Percentiles rank a stretch among this genome's conserved stretches.
phyloP scores from a whole-genome alignment of 2,113 vertebrate genomes.

The Otolemur garnettii region DNA sequence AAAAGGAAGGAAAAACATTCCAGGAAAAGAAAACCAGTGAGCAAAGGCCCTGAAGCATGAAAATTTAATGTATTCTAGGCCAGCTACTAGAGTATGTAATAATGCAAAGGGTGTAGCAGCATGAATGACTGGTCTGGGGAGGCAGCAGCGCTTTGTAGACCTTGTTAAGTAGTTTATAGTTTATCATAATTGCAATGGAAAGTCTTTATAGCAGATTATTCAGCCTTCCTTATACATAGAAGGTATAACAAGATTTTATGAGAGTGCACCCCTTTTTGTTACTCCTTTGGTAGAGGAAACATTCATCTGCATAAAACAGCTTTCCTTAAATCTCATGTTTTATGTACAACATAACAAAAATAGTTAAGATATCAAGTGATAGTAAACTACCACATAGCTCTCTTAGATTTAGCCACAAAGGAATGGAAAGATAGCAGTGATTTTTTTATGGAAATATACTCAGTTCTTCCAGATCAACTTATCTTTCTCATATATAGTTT shows the following conservation, averaged over 20 bases:
- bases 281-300: slow-evolving; percentile 29
- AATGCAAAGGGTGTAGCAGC: background rate
- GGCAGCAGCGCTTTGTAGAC: background rate
- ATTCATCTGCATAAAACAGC: background rate
- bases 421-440: slow-evolving; percentile 25
- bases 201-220: slow-evolving; percentile 19
- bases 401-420: slow-evolving; percentile 54
- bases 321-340: slow-evolving; percentile 26
- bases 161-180: slow-evolving; percentile 13
- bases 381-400: slow-evolving; percentile 18
- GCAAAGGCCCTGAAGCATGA: slow-evolving; percentile 21
- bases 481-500: slow-evolving; percentile 55
- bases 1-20: slow-evolving; percentile 29
- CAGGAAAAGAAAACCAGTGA: slow-evolving; percentile 1
- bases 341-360: slow-evolving; percentile 4
- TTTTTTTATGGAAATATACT: slow-evolving; percentile 14
- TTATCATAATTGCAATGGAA: slow-evolving; percentile 38
- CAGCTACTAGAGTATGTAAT: background rate
- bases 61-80: slow-evolving; percentile 7
- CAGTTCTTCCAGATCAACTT: background rate
- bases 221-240: background rate
- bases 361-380: background rate
- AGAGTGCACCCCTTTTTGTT: slow-evolving; percentile 28
- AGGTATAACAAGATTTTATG: slow-evolving; percentile 11
- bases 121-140: background rate